These are phyloP conservation scores for Chironomus tepperi DNA, from an alignment of 1,140 invertebrate species.

Conservation along the genomic window DNA sequence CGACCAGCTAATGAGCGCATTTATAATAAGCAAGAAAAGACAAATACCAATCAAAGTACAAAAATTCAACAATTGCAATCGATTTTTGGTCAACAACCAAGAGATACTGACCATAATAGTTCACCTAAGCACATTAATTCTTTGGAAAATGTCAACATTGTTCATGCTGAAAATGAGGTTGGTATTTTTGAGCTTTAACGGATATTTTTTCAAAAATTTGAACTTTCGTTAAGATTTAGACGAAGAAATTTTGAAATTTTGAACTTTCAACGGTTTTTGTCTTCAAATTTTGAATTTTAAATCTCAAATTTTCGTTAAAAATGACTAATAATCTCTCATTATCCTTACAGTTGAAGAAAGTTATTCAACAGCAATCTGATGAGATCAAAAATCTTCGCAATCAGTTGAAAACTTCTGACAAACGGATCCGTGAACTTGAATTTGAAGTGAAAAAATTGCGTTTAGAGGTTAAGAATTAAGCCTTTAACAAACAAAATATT, in stretches of 20 bases:
- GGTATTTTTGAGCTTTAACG: no score
- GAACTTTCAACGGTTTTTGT: no score
- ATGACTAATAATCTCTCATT: constrained; percentile 27
- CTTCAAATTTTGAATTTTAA: no score
- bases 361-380: constrained; percentile 66
- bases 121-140: constrained; percentile 19
- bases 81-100: constrained; percentile 52
- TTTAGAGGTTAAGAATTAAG: background rate
- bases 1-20: constrained; percentile 47
- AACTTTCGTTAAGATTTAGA: no score
- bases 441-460: constrained; percentile 24
- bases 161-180: constrained; percentile 49
- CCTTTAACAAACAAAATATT: background rate
- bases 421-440: constrained; percentile 67
- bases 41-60: constrained; percentile 61
- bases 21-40: constrained; percentile 62
- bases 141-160: constrained; percentile 39
- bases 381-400: constrained; percentile 64
- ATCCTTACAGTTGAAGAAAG: constrained; percentile 54
- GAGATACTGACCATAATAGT: constrained; percentile 40
- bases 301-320: background rate
- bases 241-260: no score
- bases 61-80: constrained; percentile 66
- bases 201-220: no score
- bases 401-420: constrained; percentile 64